Conservation (phyloP, 2,113 vertebrate genomes). For the Seriola dumerili region DNA sequence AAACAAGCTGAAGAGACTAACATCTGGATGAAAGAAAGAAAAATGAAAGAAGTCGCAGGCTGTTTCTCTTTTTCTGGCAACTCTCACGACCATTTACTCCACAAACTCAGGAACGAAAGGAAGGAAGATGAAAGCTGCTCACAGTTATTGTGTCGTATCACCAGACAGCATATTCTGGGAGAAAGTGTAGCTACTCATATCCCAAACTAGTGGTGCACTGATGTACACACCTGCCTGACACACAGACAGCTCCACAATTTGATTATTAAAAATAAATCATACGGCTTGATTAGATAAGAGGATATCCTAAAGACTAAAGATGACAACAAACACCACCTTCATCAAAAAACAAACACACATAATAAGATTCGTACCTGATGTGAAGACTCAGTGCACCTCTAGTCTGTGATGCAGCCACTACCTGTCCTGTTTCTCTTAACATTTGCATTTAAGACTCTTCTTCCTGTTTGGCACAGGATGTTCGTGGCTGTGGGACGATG, state of each 20-base stretch:
- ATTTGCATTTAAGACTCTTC: constrained; percentile 13
- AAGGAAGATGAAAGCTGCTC: constrained; percentile 14
- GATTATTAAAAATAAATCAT: not conserved
- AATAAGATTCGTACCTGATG: not conserved
- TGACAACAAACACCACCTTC: not conserved
- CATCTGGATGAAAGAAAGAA: constrained; percentile 23
- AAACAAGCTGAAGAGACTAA: constrained; percentile 44
- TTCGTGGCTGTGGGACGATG: constrained; percentile 26
- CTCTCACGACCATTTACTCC: constrained; percentile 28
- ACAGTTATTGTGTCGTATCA: constrained; percentile 10
- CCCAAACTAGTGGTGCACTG: constrained; percentile 47
- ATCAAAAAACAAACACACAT: not conserved
- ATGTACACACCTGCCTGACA: not conserved
- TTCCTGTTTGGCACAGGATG: constrained; percentile 11
- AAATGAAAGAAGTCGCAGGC: constrained; percentile 23
- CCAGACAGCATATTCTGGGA: constrained; percentile 19
- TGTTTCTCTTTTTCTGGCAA: constrained; percentile 41
- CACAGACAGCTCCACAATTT: constrained; percentile 16
- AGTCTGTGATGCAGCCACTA: constrained; percentile 22
- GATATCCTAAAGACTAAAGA: not conserved
- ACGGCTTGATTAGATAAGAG: not conserved
- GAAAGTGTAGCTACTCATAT: constrained; percentile 12
- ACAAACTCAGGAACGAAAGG: constrained; percentile 69
- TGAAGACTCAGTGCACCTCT: constrained; percentile 34
- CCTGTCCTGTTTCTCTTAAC: constrained; percentile 38